These are phyloP conservation scores for Cyprinodon diabolis DNA, from an alignment of 2,797 vertebrate species.

Conservation along the genomic window DNA sequence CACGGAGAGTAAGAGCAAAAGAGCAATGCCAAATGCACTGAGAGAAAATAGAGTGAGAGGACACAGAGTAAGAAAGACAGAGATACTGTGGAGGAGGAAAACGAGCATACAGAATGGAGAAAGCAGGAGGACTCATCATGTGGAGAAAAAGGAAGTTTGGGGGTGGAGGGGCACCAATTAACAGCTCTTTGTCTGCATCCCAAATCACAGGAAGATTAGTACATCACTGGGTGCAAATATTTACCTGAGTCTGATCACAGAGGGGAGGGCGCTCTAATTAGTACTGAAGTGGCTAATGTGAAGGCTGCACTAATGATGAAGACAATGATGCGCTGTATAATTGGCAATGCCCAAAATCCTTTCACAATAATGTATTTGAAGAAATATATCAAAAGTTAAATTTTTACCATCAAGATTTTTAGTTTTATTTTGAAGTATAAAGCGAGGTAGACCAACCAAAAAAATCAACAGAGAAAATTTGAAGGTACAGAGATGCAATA, in stretches of 20 bases:
- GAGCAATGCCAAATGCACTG: slow-evolving; percentile 59
- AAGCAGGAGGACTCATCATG: slow-evolving; percentile 49
- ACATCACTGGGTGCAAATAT: slow-evolving; percentile 75
- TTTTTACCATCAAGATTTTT: background rate
- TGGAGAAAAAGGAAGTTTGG: slow-evolving; percentile 23
- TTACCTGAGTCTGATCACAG: slow-evolving; percentile 75
- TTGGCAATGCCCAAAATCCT: background rate
- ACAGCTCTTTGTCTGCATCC: slow-evolving; percentile 63
- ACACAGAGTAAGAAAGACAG: slow-evolving; percentile 39
- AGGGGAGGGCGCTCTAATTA: slow-evolving; percentile 56
- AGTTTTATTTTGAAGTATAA: background rate
- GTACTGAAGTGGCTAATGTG: slow-evolving; percentile 8
- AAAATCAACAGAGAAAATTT: background rate
- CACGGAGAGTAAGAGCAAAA: slow-evolving; percentile 48
- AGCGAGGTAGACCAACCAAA: background rate
- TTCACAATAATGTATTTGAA: background rate
- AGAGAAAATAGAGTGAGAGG: slow-evolving; percentile 50
- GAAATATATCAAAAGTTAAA: background rate
- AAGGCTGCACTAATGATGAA: background rate
- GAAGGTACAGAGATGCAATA: too few relatives aligned
- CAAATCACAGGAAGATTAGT: slow-evolving; percentile 80
- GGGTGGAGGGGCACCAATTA: slow-evolving; percentile 44
- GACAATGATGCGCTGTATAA: background rate
- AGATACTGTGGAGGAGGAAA: slow-evolving; percentile 53
- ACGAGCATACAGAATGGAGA: slow-evolving; percentile 53